phyloP scores from a whole-genome alignment of 2,888 invertebrate genomes.

The Orchesellides sinensis region DNA sequence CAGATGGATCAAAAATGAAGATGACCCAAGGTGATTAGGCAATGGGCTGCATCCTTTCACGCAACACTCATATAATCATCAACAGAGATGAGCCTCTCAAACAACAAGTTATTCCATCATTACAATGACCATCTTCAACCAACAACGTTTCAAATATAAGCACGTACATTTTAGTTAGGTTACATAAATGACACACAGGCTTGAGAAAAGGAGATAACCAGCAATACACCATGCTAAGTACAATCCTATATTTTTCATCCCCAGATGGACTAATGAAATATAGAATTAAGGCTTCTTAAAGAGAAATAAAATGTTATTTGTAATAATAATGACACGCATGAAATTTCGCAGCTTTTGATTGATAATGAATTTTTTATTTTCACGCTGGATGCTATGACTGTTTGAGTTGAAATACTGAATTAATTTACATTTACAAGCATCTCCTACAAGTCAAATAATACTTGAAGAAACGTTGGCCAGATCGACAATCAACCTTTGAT shows the following conservation, averaged over 20 bases:
- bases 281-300: slow-evolving; percentile 30
- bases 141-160: slow-evolving; percentile 9
- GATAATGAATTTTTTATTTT: background rate
- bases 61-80: slow-evolving; percentile 50
- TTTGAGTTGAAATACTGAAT: background rate
- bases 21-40: slow-evolving; percentile 60
- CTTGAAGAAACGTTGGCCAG: background rate
- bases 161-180: background rate
- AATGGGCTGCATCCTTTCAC: slow-evolving; percentile 47
- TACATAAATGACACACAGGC: background rate
- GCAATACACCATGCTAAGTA: background rate
- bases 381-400: slow-evolving; percentile 4
- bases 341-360: slow-evolving; percentile 9
- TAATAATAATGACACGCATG: slow-evolving; percentile 5
- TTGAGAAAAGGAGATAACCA: slow-evolving; percentile 1
- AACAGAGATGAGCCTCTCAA: slow-evolving; percentile 54
- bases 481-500: slow-evolving; percentile 2
- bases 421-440: slow-evolving; percentile 41
- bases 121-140: slow-evolving; percentile 33
- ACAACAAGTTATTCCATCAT: slow-evolving; percentile 55
- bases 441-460: slow-evolving; percentile 34
- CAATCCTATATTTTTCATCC: background rate
- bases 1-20: slow-evolving; percentile 51
- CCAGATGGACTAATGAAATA: slow-evolving; percentile 32
- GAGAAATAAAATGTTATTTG: slow-evolving; percentile 4